phyloP scores from a whole-genome alignment of 2,797 vertebrate species.

The Crenichthys baileyi region DNA sequence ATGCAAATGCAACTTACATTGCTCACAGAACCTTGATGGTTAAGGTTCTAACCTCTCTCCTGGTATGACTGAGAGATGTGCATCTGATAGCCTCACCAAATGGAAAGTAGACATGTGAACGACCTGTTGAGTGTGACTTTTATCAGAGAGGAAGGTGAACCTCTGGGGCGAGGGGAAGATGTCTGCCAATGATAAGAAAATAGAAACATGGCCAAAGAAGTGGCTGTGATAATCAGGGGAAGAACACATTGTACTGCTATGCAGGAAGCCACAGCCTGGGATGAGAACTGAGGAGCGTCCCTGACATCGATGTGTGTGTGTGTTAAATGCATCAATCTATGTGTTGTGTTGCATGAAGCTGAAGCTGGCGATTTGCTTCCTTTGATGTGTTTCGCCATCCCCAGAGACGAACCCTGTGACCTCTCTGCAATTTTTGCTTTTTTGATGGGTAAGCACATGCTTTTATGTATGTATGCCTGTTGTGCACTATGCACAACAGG shows the following conservation, averaged over 20 bases:
- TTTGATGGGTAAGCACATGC: conserved; percentile 10
- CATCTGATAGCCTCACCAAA: conserved; percentile 29
- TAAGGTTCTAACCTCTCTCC: neutral
- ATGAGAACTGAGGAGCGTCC: conserved; percentile 71
- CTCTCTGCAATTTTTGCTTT: conserved; percentile 23
- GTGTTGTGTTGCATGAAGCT: neutral
- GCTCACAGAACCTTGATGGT: neutral
- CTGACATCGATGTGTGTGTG: conserved; percentile 35
- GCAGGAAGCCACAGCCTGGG: conserved; percentile 70
- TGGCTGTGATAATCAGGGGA: conserved; percentile 79
- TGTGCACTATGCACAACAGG: too few species aligned
- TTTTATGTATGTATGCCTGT: conserved; percentile 5
- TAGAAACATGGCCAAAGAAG: conserved; percentile 76
- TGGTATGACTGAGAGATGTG: conserved; percentile 24
- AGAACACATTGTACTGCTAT: conserved; percentile 78
- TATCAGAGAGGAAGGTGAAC: conserved; percentile 66
- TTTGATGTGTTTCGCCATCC: conserved; percentile 42
- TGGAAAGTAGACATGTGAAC: conserved; percentile 58
- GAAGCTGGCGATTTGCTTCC: conserved; percentile 40
- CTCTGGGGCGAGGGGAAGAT: conserved; percentile 66
- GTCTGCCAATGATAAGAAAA: conserved; percentile 79
- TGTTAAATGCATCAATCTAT: neutral
- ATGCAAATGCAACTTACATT: conserved; percentile 9
- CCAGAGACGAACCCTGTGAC: conserved; percentile 37
- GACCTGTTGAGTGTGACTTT: conserved; percentile 44